phyloP scores from a whole-genome alignment of 1,140 invertebrate genomes.

The Caenorhabditis inopinata region DNA sequence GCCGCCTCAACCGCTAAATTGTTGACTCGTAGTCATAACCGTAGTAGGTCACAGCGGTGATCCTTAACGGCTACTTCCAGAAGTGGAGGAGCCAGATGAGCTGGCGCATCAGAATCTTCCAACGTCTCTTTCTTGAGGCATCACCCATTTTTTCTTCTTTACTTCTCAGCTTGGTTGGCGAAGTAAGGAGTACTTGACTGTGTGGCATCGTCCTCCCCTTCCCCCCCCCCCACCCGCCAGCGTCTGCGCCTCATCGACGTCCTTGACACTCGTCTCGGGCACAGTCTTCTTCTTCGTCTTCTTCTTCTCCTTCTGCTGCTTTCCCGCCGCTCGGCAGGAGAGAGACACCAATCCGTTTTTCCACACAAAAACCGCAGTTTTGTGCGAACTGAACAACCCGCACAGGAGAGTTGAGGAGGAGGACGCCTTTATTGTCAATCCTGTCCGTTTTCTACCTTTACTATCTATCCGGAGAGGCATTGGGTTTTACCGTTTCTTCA shows the following conservation, averaged over 20 bases:
- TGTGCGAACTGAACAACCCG: constrained; percentile 14
- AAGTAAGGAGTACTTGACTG: constrained; percentile 15
- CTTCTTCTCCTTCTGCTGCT: background rate
- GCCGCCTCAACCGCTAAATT: background rate
- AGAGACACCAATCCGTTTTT: constrained; percentile 27
- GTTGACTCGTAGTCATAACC: constrained; percentile 17
- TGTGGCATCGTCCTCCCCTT: constrained; percentile 26
- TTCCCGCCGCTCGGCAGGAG: constrained; percentile 18
- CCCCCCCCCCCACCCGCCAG: no score
- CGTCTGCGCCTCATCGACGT: constrained; percentile 1
- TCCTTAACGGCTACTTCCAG: background rate
- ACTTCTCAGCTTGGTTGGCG: constrained; percentile 24
- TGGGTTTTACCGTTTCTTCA: no score
- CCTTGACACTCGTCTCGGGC: constrained; percentile 22
- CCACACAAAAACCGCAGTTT: constrained; percentile 11
- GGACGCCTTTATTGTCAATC: background rate
- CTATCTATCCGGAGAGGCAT: no score
- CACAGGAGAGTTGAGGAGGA: background rate
- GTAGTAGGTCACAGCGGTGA: background rate
- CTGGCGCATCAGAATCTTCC: no score
- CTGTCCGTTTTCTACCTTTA: no score
- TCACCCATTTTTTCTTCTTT: no score
- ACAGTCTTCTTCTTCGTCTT: constrained; percentile 24
- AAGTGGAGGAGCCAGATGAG: background rate
- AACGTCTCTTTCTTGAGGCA: no score